These are phyloP conservation scores for Listronotus oregonensis DNA, from an alignment of 1,140 invertebrate species.

Conservation along the genomic window DNA sequence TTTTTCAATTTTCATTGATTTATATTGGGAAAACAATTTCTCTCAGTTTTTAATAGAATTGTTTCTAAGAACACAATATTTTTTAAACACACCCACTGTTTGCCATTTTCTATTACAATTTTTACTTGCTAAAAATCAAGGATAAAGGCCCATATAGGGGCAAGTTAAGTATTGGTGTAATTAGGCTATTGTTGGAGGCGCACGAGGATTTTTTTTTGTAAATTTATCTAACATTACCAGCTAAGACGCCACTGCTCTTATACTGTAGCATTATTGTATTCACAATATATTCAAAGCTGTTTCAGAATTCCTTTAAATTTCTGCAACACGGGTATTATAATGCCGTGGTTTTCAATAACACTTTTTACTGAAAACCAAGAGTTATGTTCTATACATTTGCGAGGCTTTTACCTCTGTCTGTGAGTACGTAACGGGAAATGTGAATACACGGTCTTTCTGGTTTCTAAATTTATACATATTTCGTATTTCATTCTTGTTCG, in stretches of 20 bases:
- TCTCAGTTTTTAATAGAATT: no score
- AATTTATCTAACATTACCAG: not conserved
- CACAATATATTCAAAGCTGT: constrained; percentile 18
- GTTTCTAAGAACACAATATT: no score
- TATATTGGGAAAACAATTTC: no score
- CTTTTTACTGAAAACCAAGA: constrained; percentile 27
- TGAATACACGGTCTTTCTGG: constrained; percentile 20
- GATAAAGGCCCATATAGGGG: no score
- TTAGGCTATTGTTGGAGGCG: no score
- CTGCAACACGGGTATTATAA: constrained; percentile 22
- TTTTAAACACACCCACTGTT: no score
- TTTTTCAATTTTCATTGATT: no score
- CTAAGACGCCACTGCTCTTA: not conserved
- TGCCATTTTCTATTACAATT: no score
- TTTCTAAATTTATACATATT: constrained; percentile 28
- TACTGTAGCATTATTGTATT: constrained; percentile 1
- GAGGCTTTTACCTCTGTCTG: constrained; percentile 8
- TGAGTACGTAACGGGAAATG: constrained; percentile 12
- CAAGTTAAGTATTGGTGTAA: no score
- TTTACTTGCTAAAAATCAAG: no score
- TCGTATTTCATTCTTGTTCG: constrained; percentile 6
- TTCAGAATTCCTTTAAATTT: constrained; percentile 11
- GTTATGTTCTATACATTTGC: constrained; percentile 18
- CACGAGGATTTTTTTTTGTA: no score
- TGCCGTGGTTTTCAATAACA: constrained; percentile 21